phyloP scores from a whole-genome alignment of 2,797 vertebrate genomes.

The Sitta carolinensis region DNA sequence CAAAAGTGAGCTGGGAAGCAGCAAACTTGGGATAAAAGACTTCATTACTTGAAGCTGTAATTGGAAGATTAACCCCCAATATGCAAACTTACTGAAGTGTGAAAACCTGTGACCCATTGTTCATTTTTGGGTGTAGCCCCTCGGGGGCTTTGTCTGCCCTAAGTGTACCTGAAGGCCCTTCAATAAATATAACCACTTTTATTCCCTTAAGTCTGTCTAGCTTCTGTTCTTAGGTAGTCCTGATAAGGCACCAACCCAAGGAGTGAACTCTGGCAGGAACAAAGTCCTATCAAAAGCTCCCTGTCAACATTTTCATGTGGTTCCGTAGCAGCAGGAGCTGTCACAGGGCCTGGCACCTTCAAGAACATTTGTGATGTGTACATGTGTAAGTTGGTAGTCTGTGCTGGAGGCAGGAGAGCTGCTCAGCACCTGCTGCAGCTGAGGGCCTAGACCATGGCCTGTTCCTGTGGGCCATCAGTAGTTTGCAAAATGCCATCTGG shows the following conservation, averaged over 20 bases:
- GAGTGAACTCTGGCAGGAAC: neutral
- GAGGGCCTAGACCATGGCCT: neutral
- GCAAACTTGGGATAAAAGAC: neutral
- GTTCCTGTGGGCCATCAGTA: neutral
- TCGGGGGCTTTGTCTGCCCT: neutral
- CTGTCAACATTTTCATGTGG: neutral
- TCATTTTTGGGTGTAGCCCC: neutral
- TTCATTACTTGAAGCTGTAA: neutral
- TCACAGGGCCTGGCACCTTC: neutral
- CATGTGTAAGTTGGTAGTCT: neutral
- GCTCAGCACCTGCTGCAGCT: neutral
- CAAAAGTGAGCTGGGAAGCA: neutral
- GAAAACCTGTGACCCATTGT: rapidly evolving
- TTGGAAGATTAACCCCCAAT: neutral
- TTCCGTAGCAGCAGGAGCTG: neutral
- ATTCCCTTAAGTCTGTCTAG: neutral
- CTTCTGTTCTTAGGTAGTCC: neutral
- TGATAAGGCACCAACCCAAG: neutral
- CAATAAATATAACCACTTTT: neutral
- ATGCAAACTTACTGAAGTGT: neutral
- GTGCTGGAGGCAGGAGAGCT: neutral
- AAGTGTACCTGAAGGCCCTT: neutral
- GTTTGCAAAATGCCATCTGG: neutral
- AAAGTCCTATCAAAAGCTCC: neutral
- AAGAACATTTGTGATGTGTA: neutral